Conservation (phyloP, 2,113 vertebrate species). For the Dermatemys mawii region DNA sequence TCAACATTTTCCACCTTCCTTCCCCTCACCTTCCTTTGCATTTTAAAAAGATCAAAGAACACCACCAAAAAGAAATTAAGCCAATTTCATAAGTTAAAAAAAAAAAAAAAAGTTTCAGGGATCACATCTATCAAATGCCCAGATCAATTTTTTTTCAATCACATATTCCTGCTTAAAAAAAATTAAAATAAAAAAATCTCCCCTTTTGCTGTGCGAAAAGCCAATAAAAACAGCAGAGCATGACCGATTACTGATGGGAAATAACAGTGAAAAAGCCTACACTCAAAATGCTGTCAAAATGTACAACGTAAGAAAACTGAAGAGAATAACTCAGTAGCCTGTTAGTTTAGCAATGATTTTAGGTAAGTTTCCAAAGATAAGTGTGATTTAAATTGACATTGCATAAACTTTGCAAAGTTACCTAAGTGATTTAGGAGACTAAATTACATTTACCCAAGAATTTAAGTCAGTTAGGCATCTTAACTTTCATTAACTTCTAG, state of each 20-base stretch:
- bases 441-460: neutral
- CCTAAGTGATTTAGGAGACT: neutral
- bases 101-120: neutral
- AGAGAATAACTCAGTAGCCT: neutral
- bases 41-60: neutral
- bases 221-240: neutral
- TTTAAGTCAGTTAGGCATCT: neutral
- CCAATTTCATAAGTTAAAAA: neutral
- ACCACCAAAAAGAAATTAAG: neutral
- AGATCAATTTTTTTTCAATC: neutral
- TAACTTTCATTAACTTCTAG: neutral
- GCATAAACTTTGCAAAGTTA: neutral
- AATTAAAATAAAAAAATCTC: neutral
- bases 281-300: neutral
- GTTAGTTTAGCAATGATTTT: neutral
- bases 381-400: neutral
- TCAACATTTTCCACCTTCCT: neutral
- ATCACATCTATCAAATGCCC: neutral
- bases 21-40: neutral
- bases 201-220: neutral
- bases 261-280: neutral
- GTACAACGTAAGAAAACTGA: neutral
- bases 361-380: neutral
- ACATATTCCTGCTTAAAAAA: neutral
- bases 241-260: neutral